Evolutionary conservation across 2,113 vertebrate species (phyloP), one percentile per base, ranked within the genome.

Genomic region (Callithrix jacchus): DNA sequence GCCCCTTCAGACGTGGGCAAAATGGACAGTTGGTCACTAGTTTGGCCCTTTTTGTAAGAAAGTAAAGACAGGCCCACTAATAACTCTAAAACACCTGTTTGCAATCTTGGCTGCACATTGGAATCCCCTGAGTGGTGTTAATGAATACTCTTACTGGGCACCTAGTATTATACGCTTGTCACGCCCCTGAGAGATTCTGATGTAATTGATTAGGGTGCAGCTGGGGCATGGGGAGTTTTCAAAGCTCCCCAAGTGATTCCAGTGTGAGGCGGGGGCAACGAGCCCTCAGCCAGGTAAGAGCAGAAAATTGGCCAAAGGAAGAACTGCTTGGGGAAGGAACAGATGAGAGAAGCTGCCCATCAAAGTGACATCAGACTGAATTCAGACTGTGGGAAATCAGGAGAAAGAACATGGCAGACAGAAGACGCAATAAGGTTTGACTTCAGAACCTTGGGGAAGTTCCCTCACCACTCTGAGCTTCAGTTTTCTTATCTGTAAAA

Each of bases 401-500:
- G 52, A 64, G n/a, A 49, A 61, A 76, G 66, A 49, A 52, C n/a
- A 8, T 11, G 6, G 23, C 42, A 37, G 58, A 52, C n/a, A 71
- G 74, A 74, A 92, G 56, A 37, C 3, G 3, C 54, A 23, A 3
- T 52, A 45, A 30, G 64, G 35, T 85, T 76, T 80, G 79, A 70
- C 27, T 66, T 71, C 20, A 56, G 66, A 77, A 86, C 42, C 45
- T 76, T 20, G 52, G 37, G 27, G 37, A 71, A 64, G 18, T 71
- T 20, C 21, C 64, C 81, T 79, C 61, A 11, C 40, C 23, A 89
- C 92, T 73, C 35, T 32, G 54, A 90, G 82, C 40, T 73, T 94
- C 56, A 20, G 49, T 94, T 93, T 96, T 37, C 54, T 87, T 56
- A 35, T 70, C 47, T 42, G 13, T 88, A 74, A 85, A 93, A 66